These are phyloP conservation scores for Synanthedon tipuliformis DNA, from an alignment of 2,888 invertebrate genomes.

Conservation along the genomic window DNA sequence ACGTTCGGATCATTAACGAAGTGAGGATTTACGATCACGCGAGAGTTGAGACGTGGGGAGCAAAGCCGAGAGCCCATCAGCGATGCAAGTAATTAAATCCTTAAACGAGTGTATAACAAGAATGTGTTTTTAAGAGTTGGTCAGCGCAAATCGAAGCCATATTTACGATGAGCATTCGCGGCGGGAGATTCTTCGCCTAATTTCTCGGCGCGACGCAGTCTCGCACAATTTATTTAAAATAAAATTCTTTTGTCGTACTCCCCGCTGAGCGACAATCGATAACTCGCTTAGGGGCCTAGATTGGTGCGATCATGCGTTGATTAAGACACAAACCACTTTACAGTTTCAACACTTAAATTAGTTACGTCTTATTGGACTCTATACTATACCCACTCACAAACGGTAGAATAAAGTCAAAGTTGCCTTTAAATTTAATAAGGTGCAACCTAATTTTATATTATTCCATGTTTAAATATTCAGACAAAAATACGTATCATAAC, in stretches of 20 bases:
- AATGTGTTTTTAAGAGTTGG: conserved; percentile 50
- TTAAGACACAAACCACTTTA: conserved; percentile 55
- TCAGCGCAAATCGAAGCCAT: conserved; percentile 35
- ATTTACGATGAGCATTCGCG: conserved; percentile 67
- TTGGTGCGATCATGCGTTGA: conserved; percentile 43
- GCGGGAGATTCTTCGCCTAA: conserved; percentile 64
- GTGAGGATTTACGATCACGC: conserved; percentile 63
- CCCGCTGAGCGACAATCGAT: conserved; percentile 63
- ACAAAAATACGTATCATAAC: background rate
- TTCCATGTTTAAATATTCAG: too few species aligned
- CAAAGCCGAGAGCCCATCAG: conserved; percentile 30
- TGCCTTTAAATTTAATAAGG: too few species aligned
- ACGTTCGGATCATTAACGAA: conserved; percentile 57
- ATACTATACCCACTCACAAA: background rate
- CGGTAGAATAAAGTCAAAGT: too few species aligned
- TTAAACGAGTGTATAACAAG: conserved; percentile 66
- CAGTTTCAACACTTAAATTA: conserved; percentile 2
- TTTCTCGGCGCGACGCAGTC: conserved; percentile 63
- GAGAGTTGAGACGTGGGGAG: conserved; percentile 22
- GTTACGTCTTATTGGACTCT: background rate
- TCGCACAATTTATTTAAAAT: conserved; percentile 65
- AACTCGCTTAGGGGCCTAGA: conserved; percentile 50
- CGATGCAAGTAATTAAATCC: conserved; percentile 64
- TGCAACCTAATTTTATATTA: too few species aligned
- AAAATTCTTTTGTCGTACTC: conserved; percentile 56